These are phyloP conservation scores for Anolis sagrei DNA, from an alignment of 2,113 vertebrate genomes.

Conservation along the genomic window DNA sequence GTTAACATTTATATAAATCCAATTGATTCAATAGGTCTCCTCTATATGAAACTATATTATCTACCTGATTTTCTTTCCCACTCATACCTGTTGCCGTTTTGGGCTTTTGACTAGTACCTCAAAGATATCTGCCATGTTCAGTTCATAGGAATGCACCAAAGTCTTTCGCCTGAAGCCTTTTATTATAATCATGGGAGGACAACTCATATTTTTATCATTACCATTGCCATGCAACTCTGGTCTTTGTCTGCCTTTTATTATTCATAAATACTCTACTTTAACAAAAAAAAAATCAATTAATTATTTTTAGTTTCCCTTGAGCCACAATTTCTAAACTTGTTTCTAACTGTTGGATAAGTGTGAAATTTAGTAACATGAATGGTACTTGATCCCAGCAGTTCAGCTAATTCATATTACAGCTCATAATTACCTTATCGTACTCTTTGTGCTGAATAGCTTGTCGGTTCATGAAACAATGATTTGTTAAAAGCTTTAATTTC, in stretches of 20 bases:
- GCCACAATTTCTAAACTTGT: constrained; percentile 9
- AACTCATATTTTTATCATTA: neutral
- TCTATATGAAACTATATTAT: too few relatives aligned
- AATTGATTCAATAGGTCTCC: too few relatives aligned
- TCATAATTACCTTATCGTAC: neutral
- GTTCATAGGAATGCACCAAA: neutral
- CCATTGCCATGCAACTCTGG: neutral
- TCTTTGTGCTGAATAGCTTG: constrained; percentile 2
- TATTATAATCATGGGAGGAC: neutral
- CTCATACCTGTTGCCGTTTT: neutral
- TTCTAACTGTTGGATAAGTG: constrained; percentile 5
- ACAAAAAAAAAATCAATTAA: neutral
- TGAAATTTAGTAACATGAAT: constrained; percentile 24
- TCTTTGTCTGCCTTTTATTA: constrained; percentile 6
- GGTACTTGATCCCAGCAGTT: constrained; percentile 19
- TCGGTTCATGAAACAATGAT: neutral
- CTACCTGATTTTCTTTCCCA: too few relatives aligned
- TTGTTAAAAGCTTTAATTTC: constrained; percentile 7
- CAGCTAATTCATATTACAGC: constrained; percentile 15
- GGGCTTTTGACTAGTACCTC: neutral
- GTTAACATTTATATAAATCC: too few relatives aligned
- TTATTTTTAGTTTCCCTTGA: neutral
- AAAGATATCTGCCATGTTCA: neutral
- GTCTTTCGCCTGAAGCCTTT: neutral
- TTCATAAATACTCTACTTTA: neutral